phyloP scores from a whole-genome alignment of 2,888 invertebrate species.

The Drosophila leonis region DNA sequence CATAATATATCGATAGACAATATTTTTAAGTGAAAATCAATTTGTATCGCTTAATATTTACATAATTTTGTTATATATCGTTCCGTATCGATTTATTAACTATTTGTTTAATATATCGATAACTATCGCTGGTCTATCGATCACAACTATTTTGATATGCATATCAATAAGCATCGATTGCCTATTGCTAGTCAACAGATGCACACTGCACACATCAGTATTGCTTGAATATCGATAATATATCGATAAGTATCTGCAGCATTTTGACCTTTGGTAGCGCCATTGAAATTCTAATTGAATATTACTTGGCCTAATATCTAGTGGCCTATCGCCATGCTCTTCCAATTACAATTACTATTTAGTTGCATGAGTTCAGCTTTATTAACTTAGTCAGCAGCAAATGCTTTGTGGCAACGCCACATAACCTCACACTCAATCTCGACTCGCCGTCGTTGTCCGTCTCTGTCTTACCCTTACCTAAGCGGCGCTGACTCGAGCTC shows the following conservation, averaged over 20 bases:
- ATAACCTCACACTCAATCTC: constrained; percentile 5
- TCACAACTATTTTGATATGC: too few species aligned
- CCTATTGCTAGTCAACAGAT: too few species aligned
- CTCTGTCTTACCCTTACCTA: not conserved
- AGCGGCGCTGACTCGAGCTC: not conserved
- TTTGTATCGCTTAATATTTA: not conserved
- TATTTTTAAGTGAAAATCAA: not conserved
- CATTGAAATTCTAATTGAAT: not conserved
- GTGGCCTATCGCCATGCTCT: not conserved
- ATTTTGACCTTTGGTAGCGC: not conserved
- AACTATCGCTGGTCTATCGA: not conserved
- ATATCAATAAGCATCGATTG: too few species aligned
- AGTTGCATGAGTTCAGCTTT: constrained; percentile 27
- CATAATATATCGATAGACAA: not conserved
- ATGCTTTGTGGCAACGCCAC: constrained; percentile 41
- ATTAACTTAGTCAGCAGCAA: constrained; percentile 43
- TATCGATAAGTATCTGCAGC: not conserved
- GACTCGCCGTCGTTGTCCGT: not conserved
- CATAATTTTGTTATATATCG: not conserved
- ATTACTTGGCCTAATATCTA: not conserved
- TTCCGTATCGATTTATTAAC: not conserved
- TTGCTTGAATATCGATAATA: too few species aligned
- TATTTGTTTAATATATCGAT: not conserved
- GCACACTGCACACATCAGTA: too few species aligned
- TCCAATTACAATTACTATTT: constrained; percentile 41